Evolutionary conservation across 2,113 vertebrate genomes (phyloP).

Genomic region (Oxyruncus cristatus): DNA sequence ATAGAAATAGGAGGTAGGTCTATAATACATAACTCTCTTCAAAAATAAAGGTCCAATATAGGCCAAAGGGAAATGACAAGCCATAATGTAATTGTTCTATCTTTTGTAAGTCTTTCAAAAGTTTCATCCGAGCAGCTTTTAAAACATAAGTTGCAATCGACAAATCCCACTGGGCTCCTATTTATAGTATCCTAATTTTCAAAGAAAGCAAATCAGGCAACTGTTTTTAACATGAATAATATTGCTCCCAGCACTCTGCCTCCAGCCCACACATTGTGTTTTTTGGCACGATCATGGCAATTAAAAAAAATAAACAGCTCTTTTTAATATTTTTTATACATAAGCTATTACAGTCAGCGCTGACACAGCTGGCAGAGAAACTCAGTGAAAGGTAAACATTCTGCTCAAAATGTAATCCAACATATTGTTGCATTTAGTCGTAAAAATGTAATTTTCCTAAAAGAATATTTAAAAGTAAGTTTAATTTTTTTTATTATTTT

Average conservation of each 20-base stretch:
- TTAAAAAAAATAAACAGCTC: slow-evolving; percentile 57
- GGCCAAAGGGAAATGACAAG: background rate
- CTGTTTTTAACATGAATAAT: slow-evolving; percentile 49
- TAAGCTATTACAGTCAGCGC: slow-evolving; percentile 24
- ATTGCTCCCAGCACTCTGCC: slow-evolving; percentile 44
- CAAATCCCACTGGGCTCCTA: slow-evolving; percentile 41
- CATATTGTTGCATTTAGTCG: slow-evolving; percentile 45
- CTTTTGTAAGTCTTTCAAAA: slow-evolving; percentile 17
- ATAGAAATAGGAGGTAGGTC: background rate
- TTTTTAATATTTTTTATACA: slow-evolving; percentile 46
- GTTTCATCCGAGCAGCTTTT: slow-evolving; percentile 17
- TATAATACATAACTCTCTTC: background rate
- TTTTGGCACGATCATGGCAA: slow-evolving; percentile 34
- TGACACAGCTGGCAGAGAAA: slow-evolving; percentile 65
- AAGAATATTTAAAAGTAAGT: slow-evolving; percentile 5
- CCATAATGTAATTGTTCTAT: background rate
- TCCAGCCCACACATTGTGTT: slow-evolving; percentile 55
- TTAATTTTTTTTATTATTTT: background rate
- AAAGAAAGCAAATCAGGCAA: slow-evolving; percentile 55
- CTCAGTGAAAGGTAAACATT: slow-evolving; percentile 52
- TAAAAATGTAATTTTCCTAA: slow-evolving; percentile 18
- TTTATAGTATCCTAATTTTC: slow-evolving; percentile 62
- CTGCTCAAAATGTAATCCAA: slow-evolving; percentile 39
- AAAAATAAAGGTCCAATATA: background rate
- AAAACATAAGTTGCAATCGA: background rate